phyloP scores from a whole-genome alignment of 2,113 vertebrate genomes.

The Nothocercus julius region DNA sequence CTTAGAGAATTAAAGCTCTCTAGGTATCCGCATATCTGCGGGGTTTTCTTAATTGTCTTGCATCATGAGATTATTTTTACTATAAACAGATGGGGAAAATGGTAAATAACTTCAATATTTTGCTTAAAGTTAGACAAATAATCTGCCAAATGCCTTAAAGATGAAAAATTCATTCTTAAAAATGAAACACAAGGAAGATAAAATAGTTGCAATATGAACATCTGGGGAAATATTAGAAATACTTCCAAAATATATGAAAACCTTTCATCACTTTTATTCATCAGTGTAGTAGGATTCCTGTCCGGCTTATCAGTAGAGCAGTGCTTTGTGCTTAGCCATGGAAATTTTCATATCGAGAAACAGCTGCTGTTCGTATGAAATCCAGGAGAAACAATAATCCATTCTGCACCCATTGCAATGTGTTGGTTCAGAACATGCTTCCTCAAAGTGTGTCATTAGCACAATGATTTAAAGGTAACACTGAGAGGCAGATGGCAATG shows the following conservation, averaged over 20 bases:
- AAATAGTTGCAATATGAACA: background rate
- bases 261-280: background rate
- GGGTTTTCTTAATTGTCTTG: background rate
- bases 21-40: background rate
- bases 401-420: background rate
- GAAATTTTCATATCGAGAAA: background rate
- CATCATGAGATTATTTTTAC: background rate
- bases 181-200: background rate
- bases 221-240: background rate
- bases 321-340: background rate
- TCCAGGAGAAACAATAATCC: background rate
- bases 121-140: background rate
- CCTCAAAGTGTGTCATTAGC: background rate
- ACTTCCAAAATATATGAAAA: background rate
- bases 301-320: background rate
- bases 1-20: background rate
- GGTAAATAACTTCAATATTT: background rate
- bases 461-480: background rate
- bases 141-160: background rate
- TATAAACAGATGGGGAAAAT: background rate
- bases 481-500: background rate
- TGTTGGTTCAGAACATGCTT: background rate
- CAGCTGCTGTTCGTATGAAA: background rate
- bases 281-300: background rate
- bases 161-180: background rate